Base-by-base conservation (phyloP, 2,797 vertebrate genomes). In the Lepus townsendii region DNA sequence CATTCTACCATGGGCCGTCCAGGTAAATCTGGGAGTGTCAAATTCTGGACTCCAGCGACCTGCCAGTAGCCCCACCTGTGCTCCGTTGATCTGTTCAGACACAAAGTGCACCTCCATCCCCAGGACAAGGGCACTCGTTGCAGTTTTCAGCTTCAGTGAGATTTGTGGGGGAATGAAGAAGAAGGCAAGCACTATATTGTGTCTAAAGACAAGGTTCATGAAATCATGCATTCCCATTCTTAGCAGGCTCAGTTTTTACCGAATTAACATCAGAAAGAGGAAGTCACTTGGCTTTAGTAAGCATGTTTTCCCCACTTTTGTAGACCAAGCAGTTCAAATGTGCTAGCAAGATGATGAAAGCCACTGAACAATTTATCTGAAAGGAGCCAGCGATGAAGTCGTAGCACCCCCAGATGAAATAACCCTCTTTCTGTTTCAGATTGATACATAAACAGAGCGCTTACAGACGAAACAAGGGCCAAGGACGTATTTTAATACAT, bases 321-420 rank as follows among this genome's bases (percentile, higher is more conserved):
- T 20, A 77, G 7, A 77, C 63, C 26, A 69, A 78, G 92, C 86
- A 19, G 19, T 66, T 92, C 63, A 60, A 96, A 71, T 30, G 13
- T 79, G 52, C 79, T 52, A 13, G 76, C 47, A 83, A 96, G 71
- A 94, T 35, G 90, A 94, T 91, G 65, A 95, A 82, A 87, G 63
- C 47, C 71, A 26, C 22, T 0, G 68, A 79, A 95, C 75, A 69
- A 66, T 88, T 90, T 82, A 75, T 92, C 91, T 71, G 60, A 89
- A 91, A 79, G 52, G 63, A 88, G 71, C 86, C 22, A 73, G 72
- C 96, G 94, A 96, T 91, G 86, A 92, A 96, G 93, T 68, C 16
- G 68, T 3, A 13, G 32, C 62, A 92, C 88, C 8, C 83, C 82
- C 22, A 89, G 92, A 90, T 75, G 62, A 60, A 77, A 94, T 85